phyloP scores from a whole-genome alignment of 2,797 vertebrate species.

The Pseudomugil gertrudae region DNA sequence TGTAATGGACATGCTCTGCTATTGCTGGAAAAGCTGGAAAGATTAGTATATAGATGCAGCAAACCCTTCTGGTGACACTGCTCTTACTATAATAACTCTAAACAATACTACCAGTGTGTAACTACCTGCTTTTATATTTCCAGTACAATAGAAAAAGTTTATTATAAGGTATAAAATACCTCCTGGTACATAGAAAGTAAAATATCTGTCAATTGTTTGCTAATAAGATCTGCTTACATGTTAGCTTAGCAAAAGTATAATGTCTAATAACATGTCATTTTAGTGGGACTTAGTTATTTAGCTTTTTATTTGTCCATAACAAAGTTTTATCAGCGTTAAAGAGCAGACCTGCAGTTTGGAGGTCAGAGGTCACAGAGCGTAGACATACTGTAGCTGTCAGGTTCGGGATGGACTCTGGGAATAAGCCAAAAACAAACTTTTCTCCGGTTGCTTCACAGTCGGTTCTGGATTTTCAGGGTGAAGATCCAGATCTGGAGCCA shows the following conservation, averaged over 20 bases:
- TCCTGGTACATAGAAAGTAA: background rate
- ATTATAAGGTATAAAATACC: background rate
- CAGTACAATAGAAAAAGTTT: no score
- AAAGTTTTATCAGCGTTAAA: no score
- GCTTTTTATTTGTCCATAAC: background rate
- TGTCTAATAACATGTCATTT: background rate
- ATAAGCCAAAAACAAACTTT: slow-evolving; percentile 25
- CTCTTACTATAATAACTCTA: no score
- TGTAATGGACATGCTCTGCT: background rate
- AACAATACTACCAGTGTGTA: background rate
- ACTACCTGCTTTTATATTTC: background rate
- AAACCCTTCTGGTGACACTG: background rate
- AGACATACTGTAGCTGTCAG: slow-evolving; percentile 1
- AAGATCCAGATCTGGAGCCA: slow-evolving; percentile 31
- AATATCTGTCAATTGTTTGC: background rate
- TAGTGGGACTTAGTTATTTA: background rate
- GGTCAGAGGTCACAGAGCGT: slow-evolving; percentile 30
- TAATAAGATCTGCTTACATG: background rate
- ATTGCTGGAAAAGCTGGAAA: background rate
- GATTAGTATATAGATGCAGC: background rate
- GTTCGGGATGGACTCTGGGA: slow-evolving; percentile 1
- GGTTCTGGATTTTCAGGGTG: slow-evolving; percentile 20
- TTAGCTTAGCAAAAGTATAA: background rate
- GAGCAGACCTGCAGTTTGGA: background rate
- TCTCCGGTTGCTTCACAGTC: background rate